A percentile compares a stretch with the other conserved stretches of the same genome.
Evolutionary conservation across 2,113 vertebrate species (phyloP).

Genomic region (Platichthys flesus): DNA sequence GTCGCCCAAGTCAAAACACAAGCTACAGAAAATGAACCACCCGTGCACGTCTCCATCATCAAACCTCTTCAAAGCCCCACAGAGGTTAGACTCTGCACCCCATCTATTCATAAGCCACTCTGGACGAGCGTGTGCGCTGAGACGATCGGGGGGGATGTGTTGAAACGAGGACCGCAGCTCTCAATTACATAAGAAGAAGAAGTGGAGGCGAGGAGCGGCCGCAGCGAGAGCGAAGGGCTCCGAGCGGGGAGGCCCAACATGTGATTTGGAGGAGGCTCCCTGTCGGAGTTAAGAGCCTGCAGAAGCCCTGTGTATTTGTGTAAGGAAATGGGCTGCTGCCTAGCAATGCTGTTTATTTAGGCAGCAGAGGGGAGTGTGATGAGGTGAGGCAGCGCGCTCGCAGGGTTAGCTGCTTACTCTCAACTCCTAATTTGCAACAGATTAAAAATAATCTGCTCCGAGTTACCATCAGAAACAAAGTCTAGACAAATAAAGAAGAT

Average conservation of each 20-base stretch:
- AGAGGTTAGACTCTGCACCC: not conserved
- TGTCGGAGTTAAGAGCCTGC: slow-evolving; percentile 65
- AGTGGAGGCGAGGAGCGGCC: slow-evolving; percentile 29
- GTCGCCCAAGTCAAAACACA: too few relatives aligned
- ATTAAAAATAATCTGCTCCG: slow-evolving; percentile 37
- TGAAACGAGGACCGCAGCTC: slow-evolving; percentile 40
- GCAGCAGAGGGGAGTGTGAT: slow-evolving; percentile 66
- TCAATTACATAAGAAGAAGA: slow-evolving; percentile 45
- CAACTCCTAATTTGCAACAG: slow-evolving; percentile 55
- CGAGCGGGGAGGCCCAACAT: slow-evolving; percentile 42
- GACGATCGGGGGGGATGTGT: slow-evolving; percentile 1
- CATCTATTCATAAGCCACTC: slow-evolving; percentile 21
- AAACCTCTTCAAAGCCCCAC: not conserved
- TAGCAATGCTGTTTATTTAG: slow-evolving; percentile 80
- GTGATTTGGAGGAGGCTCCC: slow-evolving; percentile 69
- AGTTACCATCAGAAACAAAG: slow-evolving; percentile 13
- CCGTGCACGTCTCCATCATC: not conserved
- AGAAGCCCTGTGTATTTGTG: slow-evolving; percentile 73
- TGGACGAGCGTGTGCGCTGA: slow-evolving; percentile 3
- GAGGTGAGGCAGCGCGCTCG: slow-evolving; percentile 45
- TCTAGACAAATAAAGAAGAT: slow-evolving; percentile 26
- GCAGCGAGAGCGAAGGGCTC: slow-evolving; percentile 31
- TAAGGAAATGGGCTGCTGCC: slow-evolving; percentile 77
- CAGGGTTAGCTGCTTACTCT: slow-evolving; percentile 24
- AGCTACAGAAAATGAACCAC: not conserved